Evolutionary conservation across 2,113 vertebrate species (phyloP).

Genomic region (Hypanus sabinus): DNA sequence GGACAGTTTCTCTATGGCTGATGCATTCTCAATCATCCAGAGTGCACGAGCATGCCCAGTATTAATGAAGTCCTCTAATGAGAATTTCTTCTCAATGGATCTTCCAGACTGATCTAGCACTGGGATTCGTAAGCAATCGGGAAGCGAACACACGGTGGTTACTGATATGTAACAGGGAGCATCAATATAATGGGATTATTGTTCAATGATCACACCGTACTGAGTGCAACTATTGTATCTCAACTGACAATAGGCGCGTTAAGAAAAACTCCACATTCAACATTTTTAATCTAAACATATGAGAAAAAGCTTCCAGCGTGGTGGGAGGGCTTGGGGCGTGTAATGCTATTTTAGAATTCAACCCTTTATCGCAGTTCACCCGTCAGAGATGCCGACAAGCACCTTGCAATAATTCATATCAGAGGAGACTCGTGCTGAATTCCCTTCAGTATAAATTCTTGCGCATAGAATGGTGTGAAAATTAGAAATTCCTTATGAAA

Average conservation of each 20-base stretch:
- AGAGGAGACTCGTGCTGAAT: neutral
- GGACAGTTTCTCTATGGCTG: neutral
- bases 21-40: neutral
- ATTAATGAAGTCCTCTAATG: neutral
- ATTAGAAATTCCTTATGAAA: too few species aligned
- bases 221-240: neutral
- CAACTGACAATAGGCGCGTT: neutral
- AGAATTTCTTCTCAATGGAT: neutral
- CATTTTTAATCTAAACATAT: neutral
- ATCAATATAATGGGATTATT: neutral
- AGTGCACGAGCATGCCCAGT: neutral
- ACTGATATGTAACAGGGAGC: neutral
- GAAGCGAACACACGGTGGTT: neutral
- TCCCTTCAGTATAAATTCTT: neutral
- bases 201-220: neutral
- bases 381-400: neutral
- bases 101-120: neutral
- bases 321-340: neutral
- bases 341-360: neutral
- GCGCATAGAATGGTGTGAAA: neutral
- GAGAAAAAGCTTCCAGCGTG: neutral
- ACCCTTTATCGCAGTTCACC: conserved; percentile 2
- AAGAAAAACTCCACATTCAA: neutral
- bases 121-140: neutral
- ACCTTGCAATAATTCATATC: conserved; percentile 3